A percentile compares a stretch with the other conserved stretches of the same genome.
These are phyloP conservation scores for Schizothorax lantsangensis DNA, from an alignment of 2,797 vertebrate genomes.

Conservation along the genomic window DNA sequence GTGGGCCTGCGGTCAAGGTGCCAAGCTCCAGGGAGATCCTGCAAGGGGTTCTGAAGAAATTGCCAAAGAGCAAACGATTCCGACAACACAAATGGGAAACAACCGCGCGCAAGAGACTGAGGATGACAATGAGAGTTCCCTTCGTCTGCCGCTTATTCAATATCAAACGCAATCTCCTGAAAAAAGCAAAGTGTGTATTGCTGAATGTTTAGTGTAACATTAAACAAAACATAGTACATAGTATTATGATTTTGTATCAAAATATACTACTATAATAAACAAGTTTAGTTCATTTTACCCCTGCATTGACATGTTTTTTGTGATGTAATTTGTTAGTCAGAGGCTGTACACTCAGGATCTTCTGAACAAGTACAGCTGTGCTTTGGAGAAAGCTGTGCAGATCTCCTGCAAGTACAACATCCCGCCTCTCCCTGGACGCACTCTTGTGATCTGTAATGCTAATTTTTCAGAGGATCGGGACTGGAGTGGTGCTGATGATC, in stretches of 20 bases:
- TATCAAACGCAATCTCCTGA: conserved; percentile 65
- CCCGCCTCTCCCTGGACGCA: conserved; percentile 84
- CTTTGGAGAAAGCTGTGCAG: conserved; percentile 83
- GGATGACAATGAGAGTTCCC: conserved; percentile 74
- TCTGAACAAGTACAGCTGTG: conserved; percentile 79
- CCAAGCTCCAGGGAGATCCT: conserved; percentile 69
- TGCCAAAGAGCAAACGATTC: conserved; percentile 61
- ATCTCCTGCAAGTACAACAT: conserved; percentile 84
- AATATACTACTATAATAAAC: not conserved
- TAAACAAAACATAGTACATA: not conserved
- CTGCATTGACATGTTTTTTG: not conserved
- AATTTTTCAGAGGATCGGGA: accelerated
- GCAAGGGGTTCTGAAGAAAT: conserved; percentile 68
- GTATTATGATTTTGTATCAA: not conserved
- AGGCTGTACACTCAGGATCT: conserved; percentile 63
- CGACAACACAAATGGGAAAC: not conserved
- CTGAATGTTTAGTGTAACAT: not conserved
- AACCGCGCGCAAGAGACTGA: conserved; percentile 56
- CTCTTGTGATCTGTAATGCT: conserved; percentile 70
- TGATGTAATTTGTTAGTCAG: conserved; percentile 61
- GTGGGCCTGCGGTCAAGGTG: conserved; percentile 17
- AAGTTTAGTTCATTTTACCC: not conserved
- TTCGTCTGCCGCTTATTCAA: conserved; percentile 74
- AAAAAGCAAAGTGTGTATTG: conserved; percentile 72
- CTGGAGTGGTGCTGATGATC: conserved; percentile 56